Conservation (phyloP, 2,113 vertebrate species). For the Lathamus discolor region DNA sequence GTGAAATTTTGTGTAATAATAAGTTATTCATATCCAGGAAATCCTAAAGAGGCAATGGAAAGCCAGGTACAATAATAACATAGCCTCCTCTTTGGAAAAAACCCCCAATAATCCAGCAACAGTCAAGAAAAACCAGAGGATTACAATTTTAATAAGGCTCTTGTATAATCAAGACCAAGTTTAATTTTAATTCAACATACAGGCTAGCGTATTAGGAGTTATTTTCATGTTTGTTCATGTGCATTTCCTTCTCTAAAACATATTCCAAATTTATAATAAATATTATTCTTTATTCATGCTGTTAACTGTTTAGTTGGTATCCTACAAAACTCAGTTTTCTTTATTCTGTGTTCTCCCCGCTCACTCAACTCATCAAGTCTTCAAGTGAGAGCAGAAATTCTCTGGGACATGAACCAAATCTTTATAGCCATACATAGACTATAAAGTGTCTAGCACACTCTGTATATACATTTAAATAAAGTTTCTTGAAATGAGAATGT, state of each 20-base stretch:
- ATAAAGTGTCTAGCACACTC: background rate
- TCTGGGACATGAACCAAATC: background rate
- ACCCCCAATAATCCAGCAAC: background rate
- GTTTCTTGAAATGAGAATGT: background rate
- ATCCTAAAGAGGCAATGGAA: background rate
- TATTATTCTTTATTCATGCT: background rate
- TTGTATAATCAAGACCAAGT: background rate
- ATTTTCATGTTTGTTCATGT: background rate
- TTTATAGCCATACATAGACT: background rate
- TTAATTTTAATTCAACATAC: background rate
- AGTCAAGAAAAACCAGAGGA: background rate
- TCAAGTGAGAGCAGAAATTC: background rate
- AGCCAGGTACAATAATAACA: background rate
- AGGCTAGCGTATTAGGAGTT: background rate
- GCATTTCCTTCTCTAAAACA: background rate
- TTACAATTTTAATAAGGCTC: background rate
- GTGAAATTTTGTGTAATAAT: constrained; percentile 20
- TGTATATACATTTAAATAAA: background rate
- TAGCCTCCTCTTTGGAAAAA: background rate
- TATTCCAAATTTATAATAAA: background rate
- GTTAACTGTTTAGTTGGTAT: background rate
- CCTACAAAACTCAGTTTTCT: background rate
- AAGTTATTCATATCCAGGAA: background rate
- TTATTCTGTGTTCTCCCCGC: background rate
- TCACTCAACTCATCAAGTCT: background rate